phyloP scores from a whole-genome alignment of 2,113 vertebrate genomes.

The Bujurquina vittata region DNA sequence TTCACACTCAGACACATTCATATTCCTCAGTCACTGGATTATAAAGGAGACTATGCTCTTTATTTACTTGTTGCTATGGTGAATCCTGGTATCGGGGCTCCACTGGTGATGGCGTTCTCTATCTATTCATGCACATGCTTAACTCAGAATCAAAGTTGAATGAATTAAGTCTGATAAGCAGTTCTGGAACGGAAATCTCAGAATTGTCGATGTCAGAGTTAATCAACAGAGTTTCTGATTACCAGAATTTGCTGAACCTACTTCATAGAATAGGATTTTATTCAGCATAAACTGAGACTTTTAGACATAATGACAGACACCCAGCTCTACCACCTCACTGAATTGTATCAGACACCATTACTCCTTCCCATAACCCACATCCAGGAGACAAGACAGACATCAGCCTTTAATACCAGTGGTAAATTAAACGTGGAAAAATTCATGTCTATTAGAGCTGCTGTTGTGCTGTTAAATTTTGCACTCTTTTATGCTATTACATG shows the following conservation, averaged over 20 bases:
- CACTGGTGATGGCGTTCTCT: not conserved
- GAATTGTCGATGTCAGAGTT: not conserved
- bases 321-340: not conserved
- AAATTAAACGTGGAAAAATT: not conserved
- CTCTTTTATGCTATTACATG: too few relatives aligned
- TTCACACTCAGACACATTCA: not conserved
- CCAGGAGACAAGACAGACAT: not conserved
- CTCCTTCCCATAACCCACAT: not conserved
- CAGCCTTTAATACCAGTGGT: not conserved
- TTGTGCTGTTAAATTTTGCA: too few relatives aligned
- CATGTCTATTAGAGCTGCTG: too few relatives aligned
- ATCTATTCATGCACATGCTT: not conserved
- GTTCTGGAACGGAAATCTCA: not conserved
- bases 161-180: not conserved
- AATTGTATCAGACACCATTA: not conserved
- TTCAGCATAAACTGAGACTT: not conserved
- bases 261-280: not conserved
- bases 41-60: not conserved
- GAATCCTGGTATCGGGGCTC: not conserved
- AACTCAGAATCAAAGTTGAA: not conserved
- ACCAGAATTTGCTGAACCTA: not conserved
- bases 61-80: not conserved
- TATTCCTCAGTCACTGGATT: not conserved
- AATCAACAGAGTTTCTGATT: not conserved
- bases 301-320: not conserved